Base-by-base conservation (phyloP, 2,888 invertebrate species). In the Trachelus tabidus region DNA sequence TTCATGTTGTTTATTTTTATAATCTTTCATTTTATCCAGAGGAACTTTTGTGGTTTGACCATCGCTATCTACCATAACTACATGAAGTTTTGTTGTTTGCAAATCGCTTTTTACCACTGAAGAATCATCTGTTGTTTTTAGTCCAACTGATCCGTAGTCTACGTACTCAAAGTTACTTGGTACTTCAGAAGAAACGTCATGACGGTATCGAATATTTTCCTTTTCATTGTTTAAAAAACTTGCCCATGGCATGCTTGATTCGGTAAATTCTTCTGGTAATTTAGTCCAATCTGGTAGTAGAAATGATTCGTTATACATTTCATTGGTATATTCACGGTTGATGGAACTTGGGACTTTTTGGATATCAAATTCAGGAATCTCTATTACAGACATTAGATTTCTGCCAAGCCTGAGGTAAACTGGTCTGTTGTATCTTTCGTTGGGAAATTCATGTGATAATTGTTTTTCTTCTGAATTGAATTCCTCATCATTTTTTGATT, bases 401-500 rank as follows among this genome's bases (percentile, higher is more conserved):
- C 83, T 79, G 4, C 80, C 79, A 31, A 79, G 71, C 12, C 82
- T 80, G 0, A 78, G 12, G 76, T 78, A 78, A 11, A 69, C 75
- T 30, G 78, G 68, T n/a, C 68, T 76, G 37, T 69, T 34, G 33
- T 75, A n/a, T 30, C 34, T n/a, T 11, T n/a, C 68, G 56, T 56
- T 23, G 9, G 56, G 2, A 9, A 56, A 23, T 9, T 56, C 56
- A 23, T 0, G 23, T 30, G 6, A 33, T 30, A 23, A 71, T 77
- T 68, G 15, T n/a, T 34, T 31, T 15, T 30, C 31, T 31, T 69
- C 68, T 68, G 68, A 34, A n/a, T 71, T 12, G 31, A 9, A 3
- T n/a, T 69, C 73, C 68, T 73, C n/a, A 12, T 11, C 3, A 34
- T 11, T 37, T 74, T 74, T 35, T 12, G 30, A 37, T n/a, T 35